Evolutionary conservation across 2,797 vertebrate genomes (phyloP), one percentile per base, ranked within the genome.

Genomic region (Sarcophilus harrisii): DNA sequence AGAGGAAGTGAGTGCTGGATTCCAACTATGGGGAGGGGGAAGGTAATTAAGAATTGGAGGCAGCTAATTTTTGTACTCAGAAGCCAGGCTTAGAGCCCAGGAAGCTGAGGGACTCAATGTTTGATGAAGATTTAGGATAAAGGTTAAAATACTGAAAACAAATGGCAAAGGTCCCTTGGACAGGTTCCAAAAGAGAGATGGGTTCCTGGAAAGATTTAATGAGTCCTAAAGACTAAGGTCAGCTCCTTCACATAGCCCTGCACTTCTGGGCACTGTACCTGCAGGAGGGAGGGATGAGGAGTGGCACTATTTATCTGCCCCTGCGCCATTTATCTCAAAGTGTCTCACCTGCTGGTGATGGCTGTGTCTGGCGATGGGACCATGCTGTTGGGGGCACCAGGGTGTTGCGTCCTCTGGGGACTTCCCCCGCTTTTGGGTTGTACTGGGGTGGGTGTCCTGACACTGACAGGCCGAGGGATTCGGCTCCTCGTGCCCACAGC

Each of bases 401-500:
- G 93, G 58, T 90, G 29, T 91, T 92, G 95, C 96, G 90, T 97
- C 94, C 94, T 93, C 10, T 94, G 30, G 1, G 96, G 66, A 81
- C 73, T 81, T 38, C 73, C 73, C 94, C 98, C 98, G 0, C n/a
- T 54, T 95, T 96, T 98, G 0, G n/a, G 57, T 0, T 32, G 45
- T 94, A 97, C 97, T 55, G 97, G 92, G 32, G 90, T 1, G 96
- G 98, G 95, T 98, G 99, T 58, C 98, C 98, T 0, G 98, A 98
- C 0, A 97, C 94, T 93, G 91, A 99, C 96, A 60, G 99, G 99
- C 11, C 99, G 98, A 94, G 99, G 99, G 96, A 99, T 99, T 95
- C 99, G 99, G 98, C 99, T 99, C 97, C 98, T 98, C 96, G 98
- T 97, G 95, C 98, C 97, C 45, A 95, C 91, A 73, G 94, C 97